Conservation (phyloP, 2,797 vertebrate species). For the Furcifer pardalis region DNA sequence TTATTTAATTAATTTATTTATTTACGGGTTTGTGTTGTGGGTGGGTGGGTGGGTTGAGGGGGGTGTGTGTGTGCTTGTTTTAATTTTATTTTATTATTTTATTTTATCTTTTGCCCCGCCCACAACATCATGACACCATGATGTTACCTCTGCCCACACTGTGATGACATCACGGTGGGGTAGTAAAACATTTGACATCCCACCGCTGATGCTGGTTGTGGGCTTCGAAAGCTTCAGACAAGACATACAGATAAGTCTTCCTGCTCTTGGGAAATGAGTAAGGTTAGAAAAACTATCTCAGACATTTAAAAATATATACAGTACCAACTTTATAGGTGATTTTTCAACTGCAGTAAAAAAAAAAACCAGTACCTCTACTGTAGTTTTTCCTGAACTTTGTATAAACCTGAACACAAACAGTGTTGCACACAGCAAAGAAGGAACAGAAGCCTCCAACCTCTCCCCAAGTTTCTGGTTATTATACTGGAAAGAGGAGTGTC, state of each 20-base stretch:
- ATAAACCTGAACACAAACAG: background rate
- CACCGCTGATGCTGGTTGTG: background rate
- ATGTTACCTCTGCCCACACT: too few species aligned
- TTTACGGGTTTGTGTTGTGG: too few species aligned
- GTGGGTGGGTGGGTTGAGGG: too few species aligned
- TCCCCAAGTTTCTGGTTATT: background rate
- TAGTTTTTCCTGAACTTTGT: conserved; percentile 30
- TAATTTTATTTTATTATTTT: too few species aligned
- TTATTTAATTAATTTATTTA: too few species aligned
- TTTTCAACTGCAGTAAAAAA: conserved; percentile 15
- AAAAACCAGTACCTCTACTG: too few species aligned
- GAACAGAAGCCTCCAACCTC: background rate
- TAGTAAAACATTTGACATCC: too few species aligned
- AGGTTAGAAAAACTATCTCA: too few species aligned
- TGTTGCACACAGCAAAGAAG: conserved; percentile 10
- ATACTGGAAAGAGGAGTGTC: background rate
- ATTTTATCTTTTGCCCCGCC: too few species aligned
- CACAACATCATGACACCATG: too few species aligned
- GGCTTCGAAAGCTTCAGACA: background rate
- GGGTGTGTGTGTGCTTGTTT: too few species aligned
- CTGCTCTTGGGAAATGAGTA: background rate
- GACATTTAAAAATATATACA: background rate
- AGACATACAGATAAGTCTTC: background rate
- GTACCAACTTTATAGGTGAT: conserved; percentile 1
- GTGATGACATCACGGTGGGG: too few species aligned